phyloP scores from a whole-genome alignment of 2,797 vertebrate genomes.

The Hirundo rustica region DNA sequence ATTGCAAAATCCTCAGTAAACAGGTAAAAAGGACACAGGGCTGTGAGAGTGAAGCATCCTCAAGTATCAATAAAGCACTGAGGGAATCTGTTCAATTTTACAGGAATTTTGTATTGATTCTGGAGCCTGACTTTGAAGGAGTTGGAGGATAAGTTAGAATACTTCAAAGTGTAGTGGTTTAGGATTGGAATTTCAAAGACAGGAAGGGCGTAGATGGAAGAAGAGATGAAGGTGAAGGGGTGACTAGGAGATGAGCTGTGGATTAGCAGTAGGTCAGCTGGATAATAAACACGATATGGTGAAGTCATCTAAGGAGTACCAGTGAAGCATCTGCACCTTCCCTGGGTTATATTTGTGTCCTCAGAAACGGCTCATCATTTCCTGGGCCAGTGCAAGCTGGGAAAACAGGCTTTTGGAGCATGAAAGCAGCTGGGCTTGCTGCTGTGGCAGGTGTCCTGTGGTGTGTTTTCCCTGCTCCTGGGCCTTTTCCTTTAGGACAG shows the following conservation, averaged over 20 bases:
- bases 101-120: neutral
- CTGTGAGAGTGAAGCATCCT: neutral
- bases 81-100: neutral
- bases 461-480: neutral
- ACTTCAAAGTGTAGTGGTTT: neutral
- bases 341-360: neutral
- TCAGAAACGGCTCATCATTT: neutral
- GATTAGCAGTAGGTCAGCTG: neutral
- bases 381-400: neutral
- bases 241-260: neutral
- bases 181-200: neutral
- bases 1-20: neutral
- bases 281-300: accelerated
- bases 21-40: neutral
- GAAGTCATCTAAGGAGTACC: neutral
- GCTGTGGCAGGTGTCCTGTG: neutral
- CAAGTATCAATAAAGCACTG: neutral
- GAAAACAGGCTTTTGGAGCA: neutral
- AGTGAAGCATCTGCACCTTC: neutral
- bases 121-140: neutral
- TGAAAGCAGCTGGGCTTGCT: neutral
- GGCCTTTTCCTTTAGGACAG: neutral
- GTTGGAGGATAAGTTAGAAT: neutral
- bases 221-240: neutral
- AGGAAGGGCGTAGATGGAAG: neutral